Evolutionary conservation across 2,797 vertebrate species (phyloP).

Genomic region (Etheostoma nigrum): DNA sequence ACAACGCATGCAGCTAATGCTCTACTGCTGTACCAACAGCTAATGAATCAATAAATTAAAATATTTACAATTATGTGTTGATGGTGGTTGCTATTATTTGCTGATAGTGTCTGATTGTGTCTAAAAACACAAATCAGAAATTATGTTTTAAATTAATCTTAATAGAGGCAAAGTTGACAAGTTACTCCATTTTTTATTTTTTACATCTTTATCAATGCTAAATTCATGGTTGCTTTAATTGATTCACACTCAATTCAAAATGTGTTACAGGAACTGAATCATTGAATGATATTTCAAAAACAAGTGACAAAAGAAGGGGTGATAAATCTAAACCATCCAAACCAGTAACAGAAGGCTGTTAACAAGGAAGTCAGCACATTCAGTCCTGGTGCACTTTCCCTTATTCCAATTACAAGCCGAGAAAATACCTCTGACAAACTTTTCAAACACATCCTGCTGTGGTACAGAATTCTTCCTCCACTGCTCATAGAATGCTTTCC

Average conservation of each 20-base stretch:
- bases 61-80: slow-evolving; percentile 77
- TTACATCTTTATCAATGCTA: slow-evolving; percentile 24
- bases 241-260: slow-evolving; percentile 43
- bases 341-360: slow-evolving; percentile 13
- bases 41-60: slow-evolving; percentile 79
- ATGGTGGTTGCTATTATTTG: slow-evolving; percentile 2
- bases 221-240: slow-evolving; percentile 31
- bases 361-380: neutral
- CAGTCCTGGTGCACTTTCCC: neutral
- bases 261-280: slow-evolving; percentile 20
- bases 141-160: slow-evolving; percentile 67
- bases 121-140: slow-evolving; percentile 71
- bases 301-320: slow-evolving; percentile 14
- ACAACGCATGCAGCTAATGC: slow-evolving; percentile 59
- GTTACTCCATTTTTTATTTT: slow-evolving; percentile 40
- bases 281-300: slow-evolving; percentile 34
- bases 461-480: slow-evolving; percentile 59
- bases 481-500: slow-evolving; percentile 47
- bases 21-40: slow-evolving; percentile 60
- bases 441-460: slow-evolving; percentile 54
- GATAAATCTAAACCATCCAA: slow-evolving; percentile 12
- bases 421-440: slow-evolving; percentile 57
- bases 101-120: slow-evolving; percentile 25
- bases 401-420: slow-evolving; percentile 22
- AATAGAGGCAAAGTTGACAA: slow-evolving; percentile 46